Evolutionary conservation across 1,140 invertebrate genomes (phyloP), one percentile per base, ranked within the genome.

Genomic region (Plutomurus gul): DNA sequence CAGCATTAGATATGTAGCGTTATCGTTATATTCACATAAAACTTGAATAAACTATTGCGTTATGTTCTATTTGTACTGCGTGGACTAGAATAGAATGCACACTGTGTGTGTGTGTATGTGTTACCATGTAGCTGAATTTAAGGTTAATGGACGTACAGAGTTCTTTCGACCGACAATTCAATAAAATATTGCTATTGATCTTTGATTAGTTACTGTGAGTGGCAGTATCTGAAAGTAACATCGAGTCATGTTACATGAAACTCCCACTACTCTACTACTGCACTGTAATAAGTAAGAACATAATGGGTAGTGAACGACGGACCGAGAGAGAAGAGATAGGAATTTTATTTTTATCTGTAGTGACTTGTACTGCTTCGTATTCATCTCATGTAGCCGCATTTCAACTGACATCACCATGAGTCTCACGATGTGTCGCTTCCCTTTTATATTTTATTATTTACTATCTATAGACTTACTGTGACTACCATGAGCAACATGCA

Each of bases 171-270:
- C 56, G 56, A 65, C 56, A 65, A 65, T 65, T 65, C 56, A 65
- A 65, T 65, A 65, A 65, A 65, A 65, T 65, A 65, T 65, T 65
- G 56, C 27, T 65, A 65, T 65, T 65, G 56, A 65, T 65, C 56
- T 65, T 65, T 65, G 56, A 65, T 65, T 65, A 65, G 56, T 65
- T 65, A 65, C 30, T 65, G 56, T 65, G 56, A 65, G 56, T 65
- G 56, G 30, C 56, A 65, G 22, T 65, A 65, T 65, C 56, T 65
- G 51, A 56, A 27, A 56, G 20, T 56, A 30, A 11, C 51, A 56
- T 56, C 25, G 56, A 65, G 36, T 65, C 36, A 33, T 33, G 36
- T 65, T 65, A 65, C 25, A 65, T 27, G 36, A 36, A n/a, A 27
- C 25, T 33, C 22, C 25, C 7, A 33, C 10, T 65, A n/a, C n/a